phyloP scores from a whole-genome alignment of 1,140 invertebrate species.

The Lutraria rhynchaena region DNA sequence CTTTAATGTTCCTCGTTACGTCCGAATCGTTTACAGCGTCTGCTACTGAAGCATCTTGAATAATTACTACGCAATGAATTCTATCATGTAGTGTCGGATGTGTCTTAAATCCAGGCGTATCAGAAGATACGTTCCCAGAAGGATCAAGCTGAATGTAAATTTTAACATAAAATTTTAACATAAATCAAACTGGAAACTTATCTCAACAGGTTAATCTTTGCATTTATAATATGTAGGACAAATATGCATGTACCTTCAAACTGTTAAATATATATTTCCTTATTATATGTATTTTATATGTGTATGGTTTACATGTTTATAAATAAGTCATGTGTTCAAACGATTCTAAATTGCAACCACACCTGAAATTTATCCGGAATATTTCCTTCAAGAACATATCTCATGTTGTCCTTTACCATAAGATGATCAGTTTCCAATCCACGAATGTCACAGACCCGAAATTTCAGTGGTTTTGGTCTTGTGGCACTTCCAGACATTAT shows the following conservation, averaged over 20 bases:
- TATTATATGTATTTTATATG: background rate
- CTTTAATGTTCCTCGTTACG: slow-evolving; percentile 19
- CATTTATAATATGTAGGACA: background rate
- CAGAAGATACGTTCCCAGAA: background rate
- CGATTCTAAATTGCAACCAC: too few species aligned
- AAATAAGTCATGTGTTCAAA: background rate
- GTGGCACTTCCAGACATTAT: background rate
- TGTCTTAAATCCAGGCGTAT: slow-evolving; percentile 25
- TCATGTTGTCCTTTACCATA: slow-evolving; percentile 26
- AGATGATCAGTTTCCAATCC: slow-evolving; percentile 10
- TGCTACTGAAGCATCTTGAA: slow-evolving; percentile 12
- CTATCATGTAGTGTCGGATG: slow-evolving; percentile 10
- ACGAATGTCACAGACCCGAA: slow-evolving; percentile 13
- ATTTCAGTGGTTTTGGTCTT: background rate
- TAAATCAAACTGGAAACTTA: too few species aligned
- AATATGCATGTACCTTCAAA: background rate
- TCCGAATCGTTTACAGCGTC: slow-evolving; percentile 11
- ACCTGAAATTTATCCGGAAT: slow-evolving; percentile 11
- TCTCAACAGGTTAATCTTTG: background rate
- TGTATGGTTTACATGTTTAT: background rate
- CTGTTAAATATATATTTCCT: background rate
- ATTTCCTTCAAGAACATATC: slow-evolving; percentile 15
- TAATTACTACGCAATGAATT: slow-evolving; percentile 30
- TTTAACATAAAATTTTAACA: too few species aligned
- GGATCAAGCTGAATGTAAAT: slow-evolving; percentile 40